Percentiles rank a stretch among this genome's conserved stretches.
phyloP scores from a whole-genome alignment of 2,113 vertebrate genomes.

The Lipotes vexillifer region DNA sequence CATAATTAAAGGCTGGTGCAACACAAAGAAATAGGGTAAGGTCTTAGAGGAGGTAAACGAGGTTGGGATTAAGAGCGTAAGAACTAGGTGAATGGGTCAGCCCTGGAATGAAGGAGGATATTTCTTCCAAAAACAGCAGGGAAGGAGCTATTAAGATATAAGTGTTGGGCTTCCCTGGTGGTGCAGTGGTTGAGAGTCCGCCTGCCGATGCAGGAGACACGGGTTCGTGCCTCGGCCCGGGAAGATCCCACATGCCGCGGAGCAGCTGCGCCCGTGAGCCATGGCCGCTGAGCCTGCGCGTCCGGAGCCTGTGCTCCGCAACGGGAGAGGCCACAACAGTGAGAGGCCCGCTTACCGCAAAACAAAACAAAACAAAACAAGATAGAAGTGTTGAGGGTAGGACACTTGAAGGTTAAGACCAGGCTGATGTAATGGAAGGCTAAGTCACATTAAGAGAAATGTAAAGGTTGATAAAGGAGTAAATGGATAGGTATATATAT shows the following conservation, averaged over 20 bases:
- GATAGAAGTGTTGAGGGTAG: too few species aligned
- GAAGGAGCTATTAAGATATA: background rate
- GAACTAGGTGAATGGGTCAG: background rate
- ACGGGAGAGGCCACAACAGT: too few species aligned
- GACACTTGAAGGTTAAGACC: background rate
- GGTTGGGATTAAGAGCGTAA: background rate
- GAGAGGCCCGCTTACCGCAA: too few species aligned
- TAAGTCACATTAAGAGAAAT: background rate
- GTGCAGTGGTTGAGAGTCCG: too few species aligned
- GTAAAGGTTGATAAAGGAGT: background rate
- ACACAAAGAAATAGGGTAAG: background rate
- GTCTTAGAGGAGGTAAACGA: background rate
- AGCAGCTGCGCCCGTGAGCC: too few species aligned
- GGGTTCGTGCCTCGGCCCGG: too few species aligned
- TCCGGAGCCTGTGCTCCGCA: too few species aligned
- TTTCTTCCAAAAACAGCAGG: background rate
- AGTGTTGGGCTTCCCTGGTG: too few species aligned
- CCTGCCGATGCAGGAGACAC: too few species aligned
- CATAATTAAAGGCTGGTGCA: background rate
- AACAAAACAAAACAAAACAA: background rate
- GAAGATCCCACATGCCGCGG: too few species aligned
- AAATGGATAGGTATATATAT: background rate
- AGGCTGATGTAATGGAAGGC: background rate
- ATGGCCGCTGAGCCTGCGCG: too few species aligned
- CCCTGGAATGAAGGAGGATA: background rate